Evolutionary conservation across 1,140 invertebrate species (phyloP), one percentile per base, ranked within the genome.

Genomic region (Phthorimaea operculella): DNA sequence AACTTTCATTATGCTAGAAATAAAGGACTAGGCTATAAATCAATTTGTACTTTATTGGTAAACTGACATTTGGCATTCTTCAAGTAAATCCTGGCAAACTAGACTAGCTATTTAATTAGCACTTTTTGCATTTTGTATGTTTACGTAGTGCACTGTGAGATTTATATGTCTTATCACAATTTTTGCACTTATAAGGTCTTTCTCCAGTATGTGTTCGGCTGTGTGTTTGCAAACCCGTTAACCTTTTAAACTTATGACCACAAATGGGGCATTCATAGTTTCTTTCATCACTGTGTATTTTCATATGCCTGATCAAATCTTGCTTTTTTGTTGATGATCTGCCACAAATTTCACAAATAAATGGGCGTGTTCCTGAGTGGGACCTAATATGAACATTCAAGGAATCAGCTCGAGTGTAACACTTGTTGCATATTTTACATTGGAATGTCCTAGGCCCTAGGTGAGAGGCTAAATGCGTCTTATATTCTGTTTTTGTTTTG

Each of bases 181-280:
- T 74, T 53, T 87, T 89, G 76, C 94, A 96, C 1, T 90, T 90
- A 66, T 92, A 95, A 0, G 94, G 93, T 54, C 93, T 79, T 1
- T 93, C 85, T 71, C 95, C 92, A n/a, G 93, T 95, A 72, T 96
- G 94, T 0, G 92, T 94, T 66, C 93, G 88, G 64, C 95, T 92
- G 80, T 96, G 94, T 82, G 95, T 95, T 2, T 68, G 62, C 6
- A 86, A 54, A 10, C 80, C 80, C 11, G 63, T 62, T 48, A 86
- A 86, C 39, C 94, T 91, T 2, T 92, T 92, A 69, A 94, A 94
- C 39, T 87, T 88, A 66, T 92, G 92, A 0, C 71, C 66, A 54
- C 81, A 86, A 2, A 66, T 62, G 0, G 62, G 62, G 54, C 80
- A 85, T 3, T 69, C 57, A 55, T 69, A 79, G 5, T 69, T 74